Evolutionary conservation across 2,888 invertebrate species (phyloP).

Genomic region (Plusia festucae): DNA sequence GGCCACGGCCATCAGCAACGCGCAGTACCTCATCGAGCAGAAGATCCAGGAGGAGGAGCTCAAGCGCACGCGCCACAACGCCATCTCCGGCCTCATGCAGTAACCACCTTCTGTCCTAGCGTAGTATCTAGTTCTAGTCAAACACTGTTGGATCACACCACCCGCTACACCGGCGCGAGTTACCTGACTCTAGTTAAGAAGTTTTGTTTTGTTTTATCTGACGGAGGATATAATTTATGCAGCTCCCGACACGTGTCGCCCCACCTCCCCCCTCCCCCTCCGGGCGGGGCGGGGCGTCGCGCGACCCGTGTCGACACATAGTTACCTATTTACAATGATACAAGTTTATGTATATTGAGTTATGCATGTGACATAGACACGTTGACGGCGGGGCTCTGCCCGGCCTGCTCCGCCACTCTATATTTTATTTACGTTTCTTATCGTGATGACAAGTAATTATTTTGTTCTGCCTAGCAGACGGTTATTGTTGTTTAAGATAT

Average conservation of each 20-base stretch:
- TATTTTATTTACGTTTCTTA: constrained; percentile 75
- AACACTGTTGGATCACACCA: constrained; percentile 61
- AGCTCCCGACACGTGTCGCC: constrained; percentile 73
- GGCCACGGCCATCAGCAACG: constrained; percentile 96
- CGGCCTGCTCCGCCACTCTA: constrained; percentile 40
- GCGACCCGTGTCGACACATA: constrained; percentile 71
- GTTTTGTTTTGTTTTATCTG: constrained; percentile 73
- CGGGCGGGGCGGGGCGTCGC: constrained; percentile 30
- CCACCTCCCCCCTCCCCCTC: too few species aligned
- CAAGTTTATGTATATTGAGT: constrained; percentile 78
- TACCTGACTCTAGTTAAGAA: constrained; percentile 79
- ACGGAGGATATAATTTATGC: constrained; percentile 71
- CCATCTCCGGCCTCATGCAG: constrained; percentile 93
- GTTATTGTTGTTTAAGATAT: constrained; percentile 72
- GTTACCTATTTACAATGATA: constrained; percentile 81
- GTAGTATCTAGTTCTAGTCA: constrained; percentile 67
- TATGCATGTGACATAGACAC: constrained; percentile 73
- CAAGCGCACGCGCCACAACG: constrained; percentile 97
- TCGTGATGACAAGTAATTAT: constrained; percentile 70
- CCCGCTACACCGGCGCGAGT: constrained; percentile 67
- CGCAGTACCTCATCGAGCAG: constrained; percentile 98
- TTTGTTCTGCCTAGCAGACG: constrained; percentile 74
- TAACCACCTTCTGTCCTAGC: constrained; percentile 75
- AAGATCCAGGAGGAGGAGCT: constrained; percentile 98
- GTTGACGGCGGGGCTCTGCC: constrained; percentile 63